Percentiles rank a stretch among this genome's conserved stretches.
These are phyloP conservation scores for Poecile montanus DNA, from an alignment of 2,797 vertebrate genomes.

Conservation along the genomic window DNA sequence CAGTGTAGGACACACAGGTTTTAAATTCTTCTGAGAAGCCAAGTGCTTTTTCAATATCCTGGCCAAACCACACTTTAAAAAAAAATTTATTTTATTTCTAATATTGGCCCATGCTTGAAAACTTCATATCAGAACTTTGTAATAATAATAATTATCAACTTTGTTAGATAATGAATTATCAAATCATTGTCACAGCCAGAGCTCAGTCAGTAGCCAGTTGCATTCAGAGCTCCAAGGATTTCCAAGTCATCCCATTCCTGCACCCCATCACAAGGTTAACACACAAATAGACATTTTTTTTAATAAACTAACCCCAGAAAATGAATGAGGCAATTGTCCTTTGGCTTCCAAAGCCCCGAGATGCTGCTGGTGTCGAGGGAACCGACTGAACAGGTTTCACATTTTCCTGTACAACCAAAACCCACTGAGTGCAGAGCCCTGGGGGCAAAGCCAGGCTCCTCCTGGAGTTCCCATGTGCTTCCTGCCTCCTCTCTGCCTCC, in stretches of 20 bases:
- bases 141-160: neutral
- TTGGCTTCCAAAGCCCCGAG: neutral
- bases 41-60: neutral
- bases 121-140: neutral
- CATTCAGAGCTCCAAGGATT: neutral
- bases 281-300: neutral
- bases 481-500: neutral
- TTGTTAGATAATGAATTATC: neutral
- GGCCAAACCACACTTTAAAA: neutral
- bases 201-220: neutral
- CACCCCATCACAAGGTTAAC: neutral
- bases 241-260: neutral
- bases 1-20: neutral
- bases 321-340: neutral
- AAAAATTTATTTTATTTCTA: neutral
- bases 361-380: neutral
- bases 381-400: constrained; percentile 21
- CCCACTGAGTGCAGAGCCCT: neutral
- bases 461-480: neutral
- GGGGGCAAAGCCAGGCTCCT: neutral
- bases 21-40: neutral
- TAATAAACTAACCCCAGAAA: neutral
- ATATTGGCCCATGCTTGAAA: neutral
- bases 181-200: neutral
- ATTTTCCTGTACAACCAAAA: neutral